phyloP scores from a whole-genome alignment of 1,140 invertebrate genomes.

The Drosophila kepulauana region DNA sequence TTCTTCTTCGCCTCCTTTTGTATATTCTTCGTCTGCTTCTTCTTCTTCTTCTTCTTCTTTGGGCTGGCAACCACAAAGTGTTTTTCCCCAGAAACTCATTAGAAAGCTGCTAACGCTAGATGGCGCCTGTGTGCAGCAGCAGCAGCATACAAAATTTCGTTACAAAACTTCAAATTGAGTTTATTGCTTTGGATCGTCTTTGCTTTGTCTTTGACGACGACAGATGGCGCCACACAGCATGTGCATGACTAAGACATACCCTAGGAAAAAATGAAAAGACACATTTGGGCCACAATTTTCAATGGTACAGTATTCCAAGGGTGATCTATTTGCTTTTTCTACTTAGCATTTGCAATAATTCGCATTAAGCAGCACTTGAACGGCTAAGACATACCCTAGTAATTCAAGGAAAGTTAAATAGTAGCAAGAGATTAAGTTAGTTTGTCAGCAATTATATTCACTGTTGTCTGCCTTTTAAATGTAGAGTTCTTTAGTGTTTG shows the following conservation, averaged over 20 bases:
- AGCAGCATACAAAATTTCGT: conserved; percentile 6
- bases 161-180: conserved; percentile 19
- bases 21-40: neutral
- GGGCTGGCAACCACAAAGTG: conserved; percentile 25
- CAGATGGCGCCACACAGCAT: neutral
- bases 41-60: neutral
- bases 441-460: too few relatives aligned
- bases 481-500: too few relatives aligned
- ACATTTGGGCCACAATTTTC: too few relatives aligned
- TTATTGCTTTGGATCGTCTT: conserved; percentile 1
- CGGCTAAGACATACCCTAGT: too few relatives aligned
- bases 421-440: too few relatives aligned
- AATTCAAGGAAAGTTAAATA: too few relatives aligned
- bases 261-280: neutral
- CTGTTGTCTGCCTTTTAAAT: too few relatives aligned
- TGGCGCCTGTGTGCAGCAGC: neutral
- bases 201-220: neutral
- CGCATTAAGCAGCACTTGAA: too few relatives aligned
- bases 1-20: neutral
- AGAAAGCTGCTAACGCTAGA: conserved; percentile 29
- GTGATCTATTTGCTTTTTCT: too few relatives aligned
- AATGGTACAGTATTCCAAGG: too few relatives aligned
- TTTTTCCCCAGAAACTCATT: conserved; percentile 34
- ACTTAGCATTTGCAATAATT: neutral
- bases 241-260: neutral